phyloP scores from a whole-genome alignment of 1,140 invertebrate species.

The Camponotus floridanus region DNA sequence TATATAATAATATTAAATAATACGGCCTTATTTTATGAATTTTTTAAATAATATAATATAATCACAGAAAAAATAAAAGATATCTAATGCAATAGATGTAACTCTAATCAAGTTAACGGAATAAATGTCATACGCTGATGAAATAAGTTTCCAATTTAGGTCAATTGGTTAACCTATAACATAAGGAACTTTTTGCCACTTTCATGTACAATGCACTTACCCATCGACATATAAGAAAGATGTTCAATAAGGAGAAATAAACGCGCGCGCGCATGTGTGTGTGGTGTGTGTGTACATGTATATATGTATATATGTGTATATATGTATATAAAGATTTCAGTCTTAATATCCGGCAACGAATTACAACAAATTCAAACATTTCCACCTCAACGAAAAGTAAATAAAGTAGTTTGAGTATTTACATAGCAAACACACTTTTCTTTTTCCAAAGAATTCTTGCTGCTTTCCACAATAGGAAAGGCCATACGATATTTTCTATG shows the following conservation, averaged over 20 bases:
- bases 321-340: conserved; percentile 18
- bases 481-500: conserved; percentile 43
- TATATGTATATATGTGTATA: background rate
- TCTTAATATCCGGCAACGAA: conserved; percentile 63
- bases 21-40: background rate
- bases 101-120: background rate
- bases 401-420: conserved; percentile 66
- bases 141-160: conserved; percentile 23
- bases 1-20: too few species aligned
- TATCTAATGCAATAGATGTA: background rate
- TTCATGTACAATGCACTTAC: background rate
- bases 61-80: background rate
- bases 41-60: background rate
- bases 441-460: conserved; percentile 9
- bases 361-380: conserved; percentile 60
- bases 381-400: conserved; percentile 38
- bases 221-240: background rate
- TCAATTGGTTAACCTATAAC: background rate
- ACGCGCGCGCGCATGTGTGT: too few species aligned
- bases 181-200: background rate
- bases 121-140: background rate
- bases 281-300: background rate
- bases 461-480: conserved; percentile 18
- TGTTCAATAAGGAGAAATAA: conserved; percentile 12
- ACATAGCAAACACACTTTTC: conserved; percentile 62